Conservation (phyloP, 2,888 invertebrate genomes). For the Andrena camellia region DNA sequence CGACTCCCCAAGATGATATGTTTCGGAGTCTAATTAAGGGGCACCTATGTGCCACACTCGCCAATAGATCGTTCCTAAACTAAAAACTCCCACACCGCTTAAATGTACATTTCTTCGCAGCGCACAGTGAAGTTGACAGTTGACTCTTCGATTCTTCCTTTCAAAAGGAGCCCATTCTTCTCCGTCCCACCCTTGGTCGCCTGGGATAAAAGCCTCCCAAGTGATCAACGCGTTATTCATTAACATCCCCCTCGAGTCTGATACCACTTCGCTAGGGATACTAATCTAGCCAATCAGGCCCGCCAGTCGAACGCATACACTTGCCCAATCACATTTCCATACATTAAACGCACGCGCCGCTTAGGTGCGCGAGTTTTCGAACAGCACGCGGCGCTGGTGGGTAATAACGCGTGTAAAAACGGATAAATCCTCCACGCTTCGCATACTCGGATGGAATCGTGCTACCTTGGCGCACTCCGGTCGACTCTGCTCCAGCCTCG, state of each 20-base stretch:
- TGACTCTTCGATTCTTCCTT: too few relatives aligned
- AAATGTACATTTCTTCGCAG: too few relatives aligned
- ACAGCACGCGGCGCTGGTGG: slow-evolving; percentile 15
- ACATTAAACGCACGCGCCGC: slow-evolving; percentile 41
- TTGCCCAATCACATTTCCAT: slow-evolving; percentile 37
- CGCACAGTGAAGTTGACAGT: too few relatives aligned
- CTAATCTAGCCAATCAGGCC: not conserved
- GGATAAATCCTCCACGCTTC: slow-evolving; percentile 51
- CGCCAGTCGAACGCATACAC: not conserved
- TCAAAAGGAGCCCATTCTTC: too few relatives aligned
- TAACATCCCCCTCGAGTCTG: not conserved
- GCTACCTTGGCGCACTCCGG: not conserved
- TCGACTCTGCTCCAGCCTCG: not conserved
- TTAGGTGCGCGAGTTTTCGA: slow-evolving; percentile 42
- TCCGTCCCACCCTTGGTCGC: too few relatives aligned
- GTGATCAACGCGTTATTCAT: not conserved
- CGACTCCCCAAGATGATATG: too few relatives aligned
- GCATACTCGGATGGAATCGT: slow-evolving; percentile 26
- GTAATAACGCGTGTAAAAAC: slow-evolving; percentile 59
- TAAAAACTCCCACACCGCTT: too few relatives aligned
- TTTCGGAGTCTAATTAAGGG: too few relatives aligned
- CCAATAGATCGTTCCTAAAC: too few relatives aligned
- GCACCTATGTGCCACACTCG: too few relatives aligned
- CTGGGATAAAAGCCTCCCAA: not conserved
- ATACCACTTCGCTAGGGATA: too few relatives aligned